A percentile compares a stretch with the other conserved stretches of the same genome.
These are phyloP conservation scores for Drosophila nr. medialis DNA, from an alignment of 2,888 invertebrate species.

Conservation along the genomic window DNA sequence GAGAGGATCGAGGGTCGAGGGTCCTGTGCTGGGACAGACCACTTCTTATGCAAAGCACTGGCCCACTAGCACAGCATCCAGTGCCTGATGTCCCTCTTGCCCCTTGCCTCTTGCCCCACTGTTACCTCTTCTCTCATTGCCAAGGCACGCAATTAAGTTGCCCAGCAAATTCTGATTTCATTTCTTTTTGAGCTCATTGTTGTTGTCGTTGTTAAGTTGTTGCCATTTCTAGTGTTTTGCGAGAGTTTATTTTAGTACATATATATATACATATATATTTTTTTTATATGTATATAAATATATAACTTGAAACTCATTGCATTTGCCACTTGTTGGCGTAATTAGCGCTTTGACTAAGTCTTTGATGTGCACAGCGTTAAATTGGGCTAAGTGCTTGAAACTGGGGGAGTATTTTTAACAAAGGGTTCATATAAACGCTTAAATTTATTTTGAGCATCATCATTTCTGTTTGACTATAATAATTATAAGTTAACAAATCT, in stretches of 20 bases:
- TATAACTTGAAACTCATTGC: conserved; percentile 22
- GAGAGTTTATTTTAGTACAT: conserved; percentile 70
- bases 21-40: conserved; percentile 39
- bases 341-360: conserved; percentile 57
- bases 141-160: conserved; percentile 72
- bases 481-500: background rate
- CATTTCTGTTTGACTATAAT: background rate
- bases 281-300: background rate
- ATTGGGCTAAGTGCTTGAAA: conserved; percentile 59
- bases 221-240: conserved; percentile 54
- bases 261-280: background rate
- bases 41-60: conserved; percentile 63
- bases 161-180: conserved; percentile 52
- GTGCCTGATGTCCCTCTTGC: background rate
- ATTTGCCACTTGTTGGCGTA: conserved; percentile 60
- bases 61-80: conserved; percentile 36
- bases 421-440: conserved; percentile 60
- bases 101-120: background rate
- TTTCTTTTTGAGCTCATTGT: conserved; percentile 39
- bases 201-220: conserved; percentile 55
- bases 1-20: conserved; percentile 34
- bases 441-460: conserved; percentile 47
- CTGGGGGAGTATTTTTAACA: conserved; percentile 4
- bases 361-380: conserved; percentile 65
- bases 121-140: conserved; percentile 5